Evolutionary conservation across 2,113 vertebrate genomes (phyloP).

Genomic region (Austrofundulus limnaeus): DNA sequence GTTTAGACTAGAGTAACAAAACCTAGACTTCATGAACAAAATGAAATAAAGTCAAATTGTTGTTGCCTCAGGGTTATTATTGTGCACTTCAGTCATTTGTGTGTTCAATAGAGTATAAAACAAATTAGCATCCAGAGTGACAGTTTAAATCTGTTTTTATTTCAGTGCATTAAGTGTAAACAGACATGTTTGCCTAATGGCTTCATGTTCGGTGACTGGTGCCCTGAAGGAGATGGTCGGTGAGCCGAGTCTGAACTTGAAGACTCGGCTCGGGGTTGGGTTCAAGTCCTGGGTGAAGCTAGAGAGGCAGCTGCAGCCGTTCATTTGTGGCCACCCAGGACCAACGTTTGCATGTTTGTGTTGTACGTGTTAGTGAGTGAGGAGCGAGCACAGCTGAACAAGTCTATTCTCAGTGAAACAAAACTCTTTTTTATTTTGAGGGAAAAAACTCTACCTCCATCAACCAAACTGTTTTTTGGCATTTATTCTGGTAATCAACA

Average conservation of each 20-base stretch:
- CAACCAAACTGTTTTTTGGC: constrained; percentile 58
- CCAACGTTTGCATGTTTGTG: constrained; percentile 26
- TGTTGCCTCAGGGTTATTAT: neutral
- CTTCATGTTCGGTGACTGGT: constrained; percentile 55
- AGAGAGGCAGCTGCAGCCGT: constrained; percentile 59
- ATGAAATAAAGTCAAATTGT: neutral
- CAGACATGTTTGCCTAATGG: constrained; percentile 61
- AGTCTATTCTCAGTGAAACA: constrained; percentile 64
- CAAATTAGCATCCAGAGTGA: constrained; percentile 15
- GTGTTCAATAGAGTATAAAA: constrained; percentile 18
- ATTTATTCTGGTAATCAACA: constrained; percentile 25
- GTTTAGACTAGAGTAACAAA: constrained; percentile 2
- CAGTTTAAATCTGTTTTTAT: constrained; percentile 27
- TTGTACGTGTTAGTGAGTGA: constrained; percentile 53
- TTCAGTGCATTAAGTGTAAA: constrained; percentile 34
- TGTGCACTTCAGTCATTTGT: constrained; percentile 7
- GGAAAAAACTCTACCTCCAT: constrained; percentile 46
- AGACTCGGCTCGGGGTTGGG: constrained; percentile 37
- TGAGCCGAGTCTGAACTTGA: constrained; percentile 60
- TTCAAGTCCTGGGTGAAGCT: constrained; percentile 46
- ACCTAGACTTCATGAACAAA: neutral
- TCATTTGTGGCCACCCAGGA: constrained; percentile 65
- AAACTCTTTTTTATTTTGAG: constrained; percentile 54
- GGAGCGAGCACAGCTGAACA: constrained; percentile 61
- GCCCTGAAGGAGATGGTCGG: constrained; percentile 45